Base-by-base conservation (phyloP, 2,113 vertebrate species). In the Trematomus loennbergii region DNA sequence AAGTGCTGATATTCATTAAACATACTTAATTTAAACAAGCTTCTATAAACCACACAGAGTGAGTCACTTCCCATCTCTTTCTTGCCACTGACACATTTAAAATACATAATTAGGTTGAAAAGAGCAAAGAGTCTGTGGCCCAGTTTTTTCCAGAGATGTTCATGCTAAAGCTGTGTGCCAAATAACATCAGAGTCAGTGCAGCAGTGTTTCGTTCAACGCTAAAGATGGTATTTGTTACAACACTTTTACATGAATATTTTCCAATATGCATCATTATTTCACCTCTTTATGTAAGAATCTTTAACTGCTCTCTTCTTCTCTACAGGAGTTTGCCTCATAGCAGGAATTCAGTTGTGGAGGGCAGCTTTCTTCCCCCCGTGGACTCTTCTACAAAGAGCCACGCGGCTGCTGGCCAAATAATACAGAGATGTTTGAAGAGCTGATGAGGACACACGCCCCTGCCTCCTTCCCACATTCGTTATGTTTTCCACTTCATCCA, bases 71-170 rank as follows among this genome's bases (percentile, higher is more conserved):
- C 55, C n/a, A 62, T 74, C 20, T 58, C 46, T 66, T 46, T 78
- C 33, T 68, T 9, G 20, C 46, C 43, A 67, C 72, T 25, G 55
- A 60, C 48, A 64, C 33, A 61, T 72, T 48, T 82, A 22, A 72
- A 68, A 72, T 12, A 48, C 58, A 73, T 40, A 69, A 82, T 79
- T 29, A 82, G 52, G 40, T 52, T 84, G 40, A 79, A 76, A 82
- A 78, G 54, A 59, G 64, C 33, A 58, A 20, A 57, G 43, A 33
- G 4, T 48, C 16, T 50, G 58, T 4, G 33, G 2, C 74, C 40
- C 12, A 60, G 63, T 63, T 82, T 70, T 59, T 25, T 45, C 7
- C 71, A 5, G n/a, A 49, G 20, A 15, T 68, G 15, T 29, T 1
- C 33, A 11, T 22, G 66, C 54, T 62, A 40, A 48, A 53, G 45